Evolutionary conservation across 2,888 invertebrate genomes (phyloP), one percentile per base, ranked within the genome.

Genomic region (Operophtera brumata): DNA sequence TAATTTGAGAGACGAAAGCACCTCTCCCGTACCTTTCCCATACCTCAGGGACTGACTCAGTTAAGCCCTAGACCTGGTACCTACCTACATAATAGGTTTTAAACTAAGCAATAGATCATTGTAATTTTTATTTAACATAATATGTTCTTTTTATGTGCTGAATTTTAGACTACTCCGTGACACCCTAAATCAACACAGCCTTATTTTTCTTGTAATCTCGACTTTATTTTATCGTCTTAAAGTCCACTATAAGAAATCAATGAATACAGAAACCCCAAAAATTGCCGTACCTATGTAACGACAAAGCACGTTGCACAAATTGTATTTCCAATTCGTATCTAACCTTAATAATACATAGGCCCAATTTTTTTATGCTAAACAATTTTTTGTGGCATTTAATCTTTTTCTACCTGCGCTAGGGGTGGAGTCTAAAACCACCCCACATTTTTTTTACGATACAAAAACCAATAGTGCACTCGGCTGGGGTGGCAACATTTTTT

Each of bases 401-500:
- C 54, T 71, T 73, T 80, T 84, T 82, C 71, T 87, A 86, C 86
- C 88, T 86, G 86, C 62, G 26, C 46, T 60, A 66, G 69, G 85
- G 86, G 88, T 84, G 84, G 86, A 80, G 82, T 73, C 67, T 59
- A 57, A 60, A 61, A 66, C 79, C 82, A 83, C 86, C 87, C 86
- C 78, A 80, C 71, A 67, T 69, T 82, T 88, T 86, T 84, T 86
- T 82, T 73, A 71, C 59, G 41, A 51, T 61, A 78, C 69, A 82
- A 81, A 86, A 82, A 73, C 82, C 82, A 83, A 84, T 84, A 80
- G 76, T 77, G 75, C 73, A 75, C 77, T 47, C 39, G 39, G 54
- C 48, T 65, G 70, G 87, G 88, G 88, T 86, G 84, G 85, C 71
- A 78, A 80, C 84, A 77, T 79, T 87, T 88, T 84, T 86, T 84